A percentile compares a stretch with the other conserved stretches of the same genome.
Conservation (phyloP, 2,888 invertebrate genomes). For the Limnephilus marmoratus region DNA sequence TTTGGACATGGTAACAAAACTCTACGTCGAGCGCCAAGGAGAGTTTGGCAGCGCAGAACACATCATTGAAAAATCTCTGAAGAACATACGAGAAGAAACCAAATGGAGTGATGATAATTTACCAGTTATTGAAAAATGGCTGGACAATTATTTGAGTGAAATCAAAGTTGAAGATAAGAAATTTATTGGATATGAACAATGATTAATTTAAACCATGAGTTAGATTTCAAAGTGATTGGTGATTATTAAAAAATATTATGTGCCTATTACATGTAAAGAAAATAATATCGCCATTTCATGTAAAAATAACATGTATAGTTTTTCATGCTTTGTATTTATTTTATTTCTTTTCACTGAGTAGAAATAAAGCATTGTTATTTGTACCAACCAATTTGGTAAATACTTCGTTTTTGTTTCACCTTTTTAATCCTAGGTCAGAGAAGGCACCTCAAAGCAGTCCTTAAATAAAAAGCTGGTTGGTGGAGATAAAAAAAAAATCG, state of each 20-base stretch:
- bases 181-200: conserved; percentile 68
- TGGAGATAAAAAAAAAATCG: too few relatives aligned
- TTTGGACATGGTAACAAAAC: conserved; percentile 81
- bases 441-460: neutral
- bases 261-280: neutral
- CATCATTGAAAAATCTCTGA: conserved; percentile 84
- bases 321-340: conserved; percentile 44
- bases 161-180: conserved; percentile 68
- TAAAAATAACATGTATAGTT: neutral
- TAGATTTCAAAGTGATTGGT: neutral
- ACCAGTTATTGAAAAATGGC: conserved; percentile 85
- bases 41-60: conserved; percentile 86
- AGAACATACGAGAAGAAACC: conserved; percentile 85
- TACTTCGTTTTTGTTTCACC: neutral
- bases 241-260: neutral
- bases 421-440: neutral
- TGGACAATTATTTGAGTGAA: conserved; percentile 77
- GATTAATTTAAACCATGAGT: conserved; percentile 10
- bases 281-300: neutral
- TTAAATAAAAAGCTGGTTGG: too few relatives aligned
- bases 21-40: conserved; percentile 80
- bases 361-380: conserved; percentile 43
- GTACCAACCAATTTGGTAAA: neutral
- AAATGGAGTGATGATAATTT: conserved; percentile 87
- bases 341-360: conserved; percentile 34